A percentile compares a stretch with the other conserved stretches of the same genome.
phyloP scores from a whole-genome alignment of 2,888 invertebrate genomes.

The Drosophila atripex region DNA sequence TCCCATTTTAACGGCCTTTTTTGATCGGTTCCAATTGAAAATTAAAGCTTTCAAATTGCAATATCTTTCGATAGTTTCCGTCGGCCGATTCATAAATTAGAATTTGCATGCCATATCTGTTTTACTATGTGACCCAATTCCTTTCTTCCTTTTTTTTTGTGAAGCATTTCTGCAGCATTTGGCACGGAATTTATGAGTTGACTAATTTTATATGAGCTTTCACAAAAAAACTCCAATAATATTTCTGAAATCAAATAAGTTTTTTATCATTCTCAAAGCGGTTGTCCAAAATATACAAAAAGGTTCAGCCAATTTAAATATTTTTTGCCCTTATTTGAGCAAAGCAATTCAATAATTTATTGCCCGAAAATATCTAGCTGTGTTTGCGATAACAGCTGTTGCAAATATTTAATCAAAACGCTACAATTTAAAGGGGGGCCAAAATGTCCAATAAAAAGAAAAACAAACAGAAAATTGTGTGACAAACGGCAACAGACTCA shows the following conservation, averaged over 20 bases:
- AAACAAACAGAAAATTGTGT: constrained; percentile 42
- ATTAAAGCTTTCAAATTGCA: constrained; percentile 21
- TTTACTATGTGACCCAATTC: constrained; percentile 5
- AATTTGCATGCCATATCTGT: constrained; percentile 51
- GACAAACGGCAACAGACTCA: constrained; percentile 45
- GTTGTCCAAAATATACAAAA: constrained; percentile 60
- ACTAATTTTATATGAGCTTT: constrained; percentile 58
- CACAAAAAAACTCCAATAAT: constrained; percentile 25
- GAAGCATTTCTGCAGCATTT: constrained; percentile 71
- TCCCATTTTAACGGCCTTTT: neutral
- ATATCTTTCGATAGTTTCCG: constrained; percentile 21
- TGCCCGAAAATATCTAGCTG: constrained; percentile 45
- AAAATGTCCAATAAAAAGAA: constrained; percentile 19
- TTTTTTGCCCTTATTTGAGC: constrained; percentile 34
- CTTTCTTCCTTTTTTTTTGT: neutral
- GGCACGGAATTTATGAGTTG: constrained; percentile 66
- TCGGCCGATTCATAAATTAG: constrained; percentile 60
- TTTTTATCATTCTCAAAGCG: constrained; percentile 74
- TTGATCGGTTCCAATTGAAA: constrained; percentile 33
- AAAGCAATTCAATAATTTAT: constrained; percentile 76
- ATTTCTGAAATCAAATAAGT: constrained; percentile 57
- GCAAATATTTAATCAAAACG: constrained; percentile 68
- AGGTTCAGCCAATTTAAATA: constrained; percentile 37
- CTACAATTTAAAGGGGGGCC: constrained; percentile 43
- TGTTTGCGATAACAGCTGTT: constrained; percentile 67